Percentiles rank a stretch among this genome's conserved stretches.
These are phyloP conservation scores for Apis florea DNA, from an alignment of 1,140 invertebrate species.

Conservation along the genomic window DNA sequence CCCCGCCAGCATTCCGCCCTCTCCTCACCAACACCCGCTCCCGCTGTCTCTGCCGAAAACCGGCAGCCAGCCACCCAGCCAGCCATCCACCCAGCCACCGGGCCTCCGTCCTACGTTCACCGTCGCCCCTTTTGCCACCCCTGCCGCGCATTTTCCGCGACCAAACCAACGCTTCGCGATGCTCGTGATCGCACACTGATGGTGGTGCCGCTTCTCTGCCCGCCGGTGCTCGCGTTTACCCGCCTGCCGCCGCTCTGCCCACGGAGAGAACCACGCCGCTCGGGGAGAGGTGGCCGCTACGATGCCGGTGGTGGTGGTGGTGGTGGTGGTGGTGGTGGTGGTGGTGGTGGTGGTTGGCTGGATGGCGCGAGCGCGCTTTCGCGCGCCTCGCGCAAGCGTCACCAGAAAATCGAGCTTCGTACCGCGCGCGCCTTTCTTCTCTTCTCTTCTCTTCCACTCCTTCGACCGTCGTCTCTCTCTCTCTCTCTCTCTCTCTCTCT, in stretches of 20 bases:
- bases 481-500: not conserved
- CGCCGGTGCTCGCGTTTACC: conserved; percentile 25
- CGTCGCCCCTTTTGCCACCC: conserved; percentile 45
- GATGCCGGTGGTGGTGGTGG: conserved; percentile 4
- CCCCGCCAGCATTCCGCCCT: conserved; percentile 11
- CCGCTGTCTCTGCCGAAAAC: conserved; percentile 35
- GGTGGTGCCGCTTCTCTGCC: conserved; percentile 34
- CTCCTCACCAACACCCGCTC: conserved; percentile 35
- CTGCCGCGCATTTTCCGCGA: conserved; percentile 67
- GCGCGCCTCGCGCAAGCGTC: conserved; percentile 69
- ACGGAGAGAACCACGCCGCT: not conserved
- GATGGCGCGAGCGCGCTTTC: conserved; percentile 32
- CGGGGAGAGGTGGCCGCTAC: not conserved
- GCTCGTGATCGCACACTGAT: conserved; percentile 49
- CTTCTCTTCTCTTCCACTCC: not conserved
- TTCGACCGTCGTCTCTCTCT: not conserved
- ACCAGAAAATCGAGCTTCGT: conserved; percentile 70
- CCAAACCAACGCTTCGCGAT: conserved; percentile 14
- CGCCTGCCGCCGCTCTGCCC: conserved; percentile 20
- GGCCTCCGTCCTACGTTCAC: not conserved
- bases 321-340: conserved; percentile 13
- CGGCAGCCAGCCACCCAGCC: not conserved
- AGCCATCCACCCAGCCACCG: not conserved
- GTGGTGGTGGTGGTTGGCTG: conserved; percentile 1
- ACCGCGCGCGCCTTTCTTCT: conserved; percentile 1